phyloP scores from a whole-genome alignment of 1,140 invertebrate genomes.

The Trinorchestia longiramus region DNA sequence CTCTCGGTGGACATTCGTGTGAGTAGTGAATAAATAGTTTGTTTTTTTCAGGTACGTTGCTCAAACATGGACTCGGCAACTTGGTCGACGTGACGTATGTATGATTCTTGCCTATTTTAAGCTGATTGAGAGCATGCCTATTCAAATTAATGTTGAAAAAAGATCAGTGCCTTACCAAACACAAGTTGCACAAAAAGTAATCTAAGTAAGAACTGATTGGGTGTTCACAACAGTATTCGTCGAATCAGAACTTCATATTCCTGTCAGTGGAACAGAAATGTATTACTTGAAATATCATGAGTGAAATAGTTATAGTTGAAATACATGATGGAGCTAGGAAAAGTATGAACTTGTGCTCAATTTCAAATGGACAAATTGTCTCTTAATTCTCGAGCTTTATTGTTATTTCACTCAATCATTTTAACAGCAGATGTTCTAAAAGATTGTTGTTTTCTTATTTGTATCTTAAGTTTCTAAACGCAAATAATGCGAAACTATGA shows the following conservation, averaged over 20 bases:
- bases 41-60: not conserved
- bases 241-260: not conserved
- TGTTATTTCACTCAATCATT: no score
- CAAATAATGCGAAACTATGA: no score
- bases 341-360: no score
- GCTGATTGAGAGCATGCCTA: not conserved
- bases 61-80: not conserved
- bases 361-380: no score
- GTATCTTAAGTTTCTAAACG: no score
- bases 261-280: not conserved
- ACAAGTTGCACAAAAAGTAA: not conserved
- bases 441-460: no score
- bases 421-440: no score
- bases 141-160: not conserved
- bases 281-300: not conserved
- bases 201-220: not conserved
- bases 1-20: no score
- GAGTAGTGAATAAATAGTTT: not conserved
- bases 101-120: not conserved
- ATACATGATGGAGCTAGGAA: no score
- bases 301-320: not conserved
- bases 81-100: not conserved
- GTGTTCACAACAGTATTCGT: not conserved
- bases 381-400: no score
- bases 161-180: not conserved